phyloP scores from a whole-genome alignment of 2,113 vertebrate species.

The Pedetes capensis region DNA sequence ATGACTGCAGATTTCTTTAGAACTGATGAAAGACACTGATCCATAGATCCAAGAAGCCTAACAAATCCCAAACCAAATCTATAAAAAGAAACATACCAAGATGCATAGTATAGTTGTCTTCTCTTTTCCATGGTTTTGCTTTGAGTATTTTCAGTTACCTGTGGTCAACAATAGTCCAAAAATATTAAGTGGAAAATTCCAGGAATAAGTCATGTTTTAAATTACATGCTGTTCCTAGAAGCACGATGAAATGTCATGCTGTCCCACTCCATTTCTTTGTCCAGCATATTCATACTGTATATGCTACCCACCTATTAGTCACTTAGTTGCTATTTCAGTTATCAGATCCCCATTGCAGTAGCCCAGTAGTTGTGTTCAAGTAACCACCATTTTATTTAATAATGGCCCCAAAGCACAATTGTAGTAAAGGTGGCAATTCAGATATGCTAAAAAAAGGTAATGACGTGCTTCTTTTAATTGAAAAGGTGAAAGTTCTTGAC shows the following conservation, averaged over 20 bases:
- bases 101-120: not conserved
- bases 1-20: not conserved
- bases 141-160: not conserved
- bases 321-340: not conserved
- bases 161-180: not conserved
- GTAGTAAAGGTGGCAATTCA: not conserved
- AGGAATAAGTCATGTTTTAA: not conserved
- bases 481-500: not conserved
- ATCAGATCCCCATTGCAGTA: not conserved
- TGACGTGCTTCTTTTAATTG: not conserved
- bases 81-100: not conserved
- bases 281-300: not conserved
- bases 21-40: conserved; percentile 1
- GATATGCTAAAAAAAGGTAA: not conserved
- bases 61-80: conserved; percentile 2
- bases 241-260: not conserved
- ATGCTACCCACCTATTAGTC: not conserved
- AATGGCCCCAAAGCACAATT: not conserved
- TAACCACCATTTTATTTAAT: not conserved
- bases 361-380: not conserved
- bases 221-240: not conserved
- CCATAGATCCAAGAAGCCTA: not conserved
- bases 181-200: not conserved
- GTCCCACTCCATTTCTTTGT: not conserved
- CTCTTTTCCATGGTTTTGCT: too few species aligned